Conservation (phyloP, 2,888 invertebrate species). For the Calliphora vomitoria region DNA sequence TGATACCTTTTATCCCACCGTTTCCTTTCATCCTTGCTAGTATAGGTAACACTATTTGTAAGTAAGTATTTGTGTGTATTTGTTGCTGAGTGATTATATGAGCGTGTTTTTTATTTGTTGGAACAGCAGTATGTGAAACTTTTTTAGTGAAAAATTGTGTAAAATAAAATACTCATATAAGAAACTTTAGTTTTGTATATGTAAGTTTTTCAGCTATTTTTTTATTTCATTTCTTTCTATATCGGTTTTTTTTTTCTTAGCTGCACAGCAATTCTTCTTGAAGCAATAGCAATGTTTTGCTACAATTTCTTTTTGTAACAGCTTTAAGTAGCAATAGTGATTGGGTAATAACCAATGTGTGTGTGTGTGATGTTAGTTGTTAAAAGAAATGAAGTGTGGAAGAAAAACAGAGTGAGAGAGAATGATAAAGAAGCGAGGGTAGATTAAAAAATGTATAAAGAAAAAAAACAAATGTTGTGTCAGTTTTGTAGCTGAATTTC, state of each 20-base stretch:
- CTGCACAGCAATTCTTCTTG: not conserved
- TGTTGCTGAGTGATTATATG: constrained; percentile 19
- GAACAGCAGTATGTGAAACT: constrained; percentile 25
- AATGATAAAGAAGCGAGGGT: not conserved
- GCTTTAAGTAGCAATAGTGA: constrained; percentile 42
- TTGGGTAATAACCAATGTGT: not conserved
- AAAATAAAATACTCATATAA: constrained; percentile 51
- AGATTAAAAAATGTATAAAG: too few relatives aligned
- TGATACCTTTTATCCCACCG: not conserved
- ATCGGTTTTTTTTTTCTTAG: constrained; percentile 2
- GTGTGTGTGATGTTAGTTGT: not conserved
- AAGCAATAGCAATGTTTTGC: constrained; percentile 30
- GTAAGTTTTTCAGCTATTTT: not conserved
- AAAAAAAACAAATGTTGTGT: too few relatives aligned
- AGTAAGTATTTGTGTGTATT: not conserved
- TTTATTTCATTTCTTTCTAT: constrained; percentile 28
- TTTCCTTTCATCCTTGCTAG: not conserved
- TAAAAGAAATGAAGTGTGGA: constrained; percentile 18
- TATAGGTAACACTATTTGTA: constrained; percentile 7
- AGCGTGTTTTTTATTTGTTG: constrained; percentile 30
- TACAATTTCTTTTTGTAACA: constrained; percentile 11
- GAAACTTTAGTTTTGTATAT: constrained; percentile 30
- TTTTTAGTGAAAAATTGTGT: constrained; percentile 68
- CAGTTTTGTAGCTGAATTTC: too few relatives aligned
- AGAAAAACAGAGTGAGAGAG: not conserved